These are phyloP conservation scores for Heteromurus nitidus DNA, from an alignment of 2,888 invertebrate species.

Conservation along the genomic window DNA sequence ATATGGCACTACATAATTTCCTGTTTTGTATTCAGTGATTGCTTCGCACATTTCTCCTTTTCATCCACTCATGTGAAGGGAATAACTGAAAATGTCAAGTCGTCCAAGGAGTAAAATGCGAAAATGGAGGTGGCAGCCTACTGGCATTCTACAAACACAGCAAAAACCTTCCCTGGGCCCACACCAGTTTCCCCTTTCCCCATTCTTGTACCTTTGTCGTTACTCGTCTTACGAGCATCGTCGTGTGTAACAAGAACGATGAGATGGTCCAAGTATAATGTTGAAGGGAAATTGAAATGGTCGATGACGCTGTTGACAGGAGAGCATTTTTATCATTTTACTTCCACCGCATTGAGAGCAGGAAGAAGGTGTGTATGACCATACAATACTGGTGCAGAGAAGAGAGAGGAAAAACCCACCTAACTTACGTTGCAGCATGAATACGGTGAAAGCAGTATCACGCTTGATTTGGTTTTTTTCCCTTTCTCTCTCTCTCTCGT, in stretches of 20 bases:
- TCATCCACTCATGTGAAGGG: conserved; percentile 45
- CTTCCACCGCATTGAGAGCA: not conserved
- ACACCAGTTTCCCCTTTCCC: not conserved
- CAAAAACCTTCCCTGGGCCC: too few species aligned
- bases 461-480: conserved; percentile 29
- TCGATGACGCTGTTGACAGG: conserved; percentile 57
- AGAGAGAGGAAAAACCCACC: not conserved
- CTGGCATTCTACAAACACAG: too few species aligned
- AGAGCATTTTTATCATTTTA: conserved; percentile 55
- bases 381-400: not conserved
- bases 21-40: conserved; percentile 63
- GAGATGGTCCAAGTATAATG: not conserved
- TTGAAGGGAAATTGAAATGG: conserved; percentile 45
- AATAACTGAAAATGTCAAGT: conserved; percentile 61
- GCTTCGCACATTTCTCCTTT: conserved; percentile 42
- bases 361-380: not conserved
- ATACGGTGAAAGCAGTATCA: conserved; percentile 6
- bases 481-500: not conserved
- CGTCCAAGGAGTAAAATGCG: conserved; percentile 46
- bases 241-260: not conserved
- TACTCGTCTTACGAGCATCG: not conserved
- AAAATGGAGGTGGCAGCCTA: too few species aligned
- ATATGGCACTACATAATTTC: conserved; percentile 41
- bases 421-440: not conserved
- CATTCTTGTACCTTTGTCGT: not conserved